These are phyloP conservation scores for Casuarius casuarius DNA, from an alignment of 2,113 vertebrate species.

Conservation along the genomic window DNA sequence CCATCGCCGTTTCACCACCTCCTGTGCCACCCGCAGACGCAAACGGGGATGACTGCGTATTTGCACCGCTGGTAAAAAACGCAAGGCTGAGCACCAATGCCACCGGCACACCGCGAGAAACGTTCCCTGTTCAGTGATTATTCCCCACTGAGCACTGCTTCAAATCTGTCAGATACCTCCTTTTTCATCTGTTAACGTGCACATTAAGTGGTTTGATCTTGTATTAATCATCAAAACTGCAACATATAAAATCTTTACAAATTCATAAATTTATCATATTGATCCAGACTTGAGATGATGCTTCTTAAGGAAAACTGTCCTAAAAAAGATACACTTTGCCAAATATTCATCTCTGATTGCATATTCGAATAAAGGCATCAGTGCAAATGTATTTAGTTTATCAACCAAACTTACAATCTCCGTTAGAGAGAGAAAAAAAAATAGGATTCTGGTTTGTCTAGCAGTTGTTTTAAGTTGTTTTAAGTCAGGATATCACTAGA, in stretches of 20 bases:
- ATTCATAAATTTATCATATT: background rate
- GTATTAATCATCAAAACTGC: background rate
- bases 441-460: background rate
- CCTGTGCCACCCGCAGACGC: background rate
- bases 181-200: background rate
- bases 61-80: background rate
- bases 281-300: background rate
- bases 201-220: background rate
- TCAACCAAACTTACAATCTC: background rate
- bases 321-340: background rate
- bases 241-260: background rate
- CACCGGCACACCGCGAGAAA: background rate
- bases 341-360: background rate
- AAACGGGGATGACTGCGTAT: background rate
- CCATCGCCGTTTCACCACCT: too few species aligned
- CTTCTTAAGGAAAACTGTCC: background rate
- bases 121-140: background rate
- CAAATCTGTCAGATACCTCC: background rate
- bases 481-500: background rate
- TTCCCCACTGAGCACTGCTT: background rate
- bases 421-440: background rate
- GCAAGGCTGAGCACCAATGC: background rate
- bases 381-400: background rate
- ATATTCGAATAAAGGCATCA: background rate
- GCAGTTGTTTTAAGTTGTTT: background rate